Base-by-base conservation (phyloP, 2,797 vertebrate genomes). In the Rhinoraja longicauda region DNA sequence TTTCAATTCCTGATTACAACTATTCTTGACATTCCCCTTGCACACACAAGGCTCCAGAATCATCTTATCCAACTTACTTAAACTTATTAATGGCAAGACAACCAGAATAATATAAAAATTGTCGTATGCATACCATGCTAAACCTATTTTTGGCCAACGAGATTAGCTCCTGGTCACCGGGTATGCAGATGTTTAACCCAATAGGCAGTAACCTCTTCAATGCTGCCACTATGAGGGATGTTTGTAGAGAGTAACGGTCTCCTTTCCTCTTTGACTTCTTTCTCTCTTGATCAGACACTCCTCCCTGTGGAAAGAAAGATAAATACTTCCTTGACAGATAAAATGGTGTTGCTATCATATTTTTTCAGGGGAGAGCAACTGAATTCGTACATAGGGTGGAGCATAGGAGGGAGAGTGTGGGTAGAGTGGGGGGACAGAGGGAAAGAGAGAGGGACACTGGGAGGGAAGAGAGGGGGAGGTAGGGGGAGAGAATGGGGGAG, bases 241-340 rank as follows among this genome's bases (percentile, higher is more conserved):
- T 99, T 96, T 99, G 98, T 96, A 97, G 97, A 0, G 98, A 97
- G 93, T 99, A 99, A 0, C 98, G 96, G 93, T 99, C 98, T 0
- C 98, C 98, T 93, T 97, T 98, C 29, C 97, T 96, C 94, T 98
- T 99, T 97, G 98, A 97, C 94, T 99, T 99, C 95, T 99, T 99
- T 94, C 98, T 97, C 94, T 99, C 98, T 94, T 98, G 98, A 93
- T 99, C 98, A 45, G 98, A 98, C 93, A 98, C 97, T 29, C 98
- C 97, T 70, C 98, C 98, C 98, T 99, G 92, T n/a, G 94, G 73
- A 0, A 92, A 84, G 36, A 91, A 21, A n/a, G 29, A 53, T 24
- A 93, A n/a, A 75, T 73, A 73, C n/a, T 75, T 76, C 39, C 8
- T 4, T 39, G 32, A 64, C 45, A 32, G 84, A 88, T 62, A 36